Conservation (phyloP, 2,797 vertebrate species). For the Hydrocynus forskahlii region DNA sequence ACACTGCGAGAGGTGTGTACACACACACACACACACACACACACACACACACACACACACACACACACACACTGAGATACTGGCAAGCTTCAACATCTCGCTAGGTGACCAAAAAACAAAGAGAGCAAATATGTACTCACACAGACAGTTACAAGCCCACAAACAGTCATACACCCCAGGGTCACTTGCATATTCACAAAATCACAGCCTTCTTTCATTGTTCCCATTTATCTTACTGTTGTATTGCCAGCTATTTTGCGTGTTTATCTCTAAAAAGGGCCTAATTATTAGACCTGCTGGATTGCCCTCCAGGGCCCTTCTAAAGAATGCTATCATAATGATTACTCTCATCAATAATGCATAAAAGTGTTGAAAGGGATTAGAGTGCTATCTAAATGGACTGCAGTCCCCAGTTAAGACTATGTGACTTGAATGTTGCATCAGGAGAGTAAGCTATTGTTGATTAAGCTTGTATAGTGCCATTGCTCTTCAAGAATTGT, state of each 20-base stretch:
- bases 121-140: slow-evolving; percentile 31
- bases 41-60: neutral
- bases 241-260: slow-evolving; percentile 58
- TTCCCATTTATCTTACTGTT: slow-evolving; percentile 21
- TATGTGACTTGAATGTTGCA: neutral
- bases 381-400: slow-evolving; percentile 41
- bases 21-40: slow-evolving; percentile 4
- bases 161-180: neutral
- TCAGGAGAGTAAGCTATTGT: slow-evolving; percentile 1
- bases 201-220: neutral
- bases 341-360: slow-evolving; percentile 71
- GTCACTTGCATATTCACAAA: slow-evolving; percentile 31
- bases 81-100: slow-evolving; percentile 27
- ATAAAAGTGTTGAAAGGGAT: slow-evolving; percentile 58
- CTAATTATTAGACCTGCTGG: slow-evolving; percentile 68
- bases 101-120: slow-evolving; percentile 14
- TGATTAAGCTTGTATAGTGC: slow-evolving; percentile 8
- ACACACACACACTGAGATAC: slow-evolving; percentile 25
- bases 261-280: slow-evolving; percentile 66
- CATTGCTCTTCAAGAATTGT: neutral
- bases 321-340: slow-evolving; percentile 61
- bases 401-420: slow-evolving; percentile 10
- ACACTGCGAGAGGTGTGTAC: slow-evolving; percentile 65
- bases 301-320: slow-evolving; percentile 61
- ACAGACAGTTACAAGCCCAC: neutral